phyloP scores from a whole-genome alignment of 2,888 invertebrate genomes.

The Sericinus montela region DNA sequence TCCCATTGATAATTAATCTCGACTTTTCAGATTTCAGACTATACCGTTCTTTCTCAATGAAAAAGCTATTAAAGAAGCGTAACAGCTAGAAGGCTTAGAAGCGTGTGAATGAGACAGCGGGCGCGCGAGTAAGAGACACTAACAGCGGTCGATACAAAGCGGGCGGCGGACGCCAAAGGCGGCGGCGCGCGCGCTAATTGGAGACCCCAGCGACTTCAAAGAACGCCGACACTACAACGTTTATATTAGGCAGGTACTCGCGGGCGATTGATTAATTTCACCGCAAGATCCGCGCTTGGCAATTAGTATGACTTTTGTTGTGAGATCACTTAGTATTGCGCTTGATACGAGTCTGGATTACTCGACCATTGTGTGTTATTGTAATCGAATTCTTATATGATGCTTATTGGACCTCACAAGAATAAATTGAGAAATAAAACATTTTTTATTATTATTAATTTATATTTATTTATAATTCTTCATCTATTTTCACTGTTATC shows the following conservation, averaged over 20 bases:
- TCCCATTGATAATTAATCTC: too few species aligned
- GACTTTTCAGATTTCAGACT: not conserved
- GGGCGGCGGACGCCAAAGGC: conserved; percentile 74
- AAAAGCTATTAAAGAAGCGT: conserved; percentile 1
- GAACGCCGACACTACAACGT: conserved; percentile 64
- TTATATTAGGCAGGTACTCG: conserved; percentile 71
- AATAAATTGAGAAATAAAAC: not conserved
- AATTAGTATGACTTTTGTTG: conserved; percentile 70
- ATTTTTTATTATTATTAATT: too few species aligned
- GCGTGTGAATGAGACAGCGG: conserved; percentile 25
- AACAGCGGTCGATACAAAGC: conserved; percentile 52
- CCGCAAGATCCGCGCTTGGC: conserved; percentile 61
- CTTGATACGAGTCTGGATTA: conserved; percentile 4
- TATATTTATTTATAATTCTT: too few species aligned
- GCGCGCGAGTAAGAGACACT: conserved; percentile 31
- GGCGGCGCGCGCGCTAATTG: conserved; percentile 73
- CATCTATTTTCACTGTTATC: too few species aligned
- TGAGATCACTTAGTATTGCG: conserved; percentile 32
- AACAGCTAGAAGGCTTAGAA: conserved; percentile 8
- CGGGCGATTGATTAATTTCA: conserved; percentile 70
- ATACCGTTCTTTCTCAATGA: not conserved
- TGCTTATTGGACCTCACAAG: conserved; percentile 12
- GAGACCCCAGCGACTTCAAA: conserved; percentile 71
- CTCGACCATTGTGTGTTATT: conserved; percentile 11
- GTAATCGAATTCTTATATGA: conserved; percentile 1